phyloP scores from a whole-genome alignment of 2,797 vertebrate species.

The Melanotaenia nigrans region DNA sequence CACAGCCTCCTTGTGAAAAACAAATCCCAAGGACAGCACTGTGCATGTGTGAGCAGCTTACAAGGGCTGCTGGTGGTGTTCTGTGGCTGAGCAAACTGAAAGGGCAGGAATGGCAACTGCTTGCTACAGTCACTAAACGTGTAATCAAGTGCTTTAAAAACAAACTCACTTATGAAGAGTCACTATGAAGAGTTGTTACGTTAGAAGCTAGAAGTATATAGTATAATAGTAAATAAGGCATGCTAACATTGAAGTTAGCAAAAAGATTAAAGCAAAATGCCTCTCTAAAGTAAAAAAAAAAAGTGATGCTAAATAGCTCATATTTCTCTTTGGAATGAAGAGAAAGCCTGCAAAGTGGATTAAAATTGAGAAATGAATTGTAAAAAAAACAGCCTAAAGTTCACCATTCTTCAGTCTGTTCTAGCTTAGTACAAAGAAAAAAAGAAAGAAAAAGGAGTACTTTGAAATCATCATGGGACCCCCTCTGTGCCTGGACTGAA shows the following conservation, averaged over 20 bases:
- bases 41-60: neutral
- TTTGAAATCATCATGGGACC: neutral
- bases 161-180: neutral
- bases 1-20: neutral
- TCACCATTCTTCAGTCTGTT: neutral
- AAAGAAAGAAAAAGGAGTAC: neutral
- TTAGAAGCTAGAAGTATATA: too few relatives aligned
- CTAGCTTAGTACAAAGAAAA: neutral
- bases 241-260: neutral
- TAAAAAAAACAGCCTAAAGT: neutral
- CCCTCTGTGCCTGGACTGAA: neutral
- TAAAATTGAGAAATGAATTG: too few relatives aligned
- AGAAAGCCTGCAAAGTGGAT: too few relatives aligned
- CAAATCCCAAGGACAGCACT: neutral
- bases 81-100: neutral
- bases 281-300: neutral
- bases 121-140: neutral
- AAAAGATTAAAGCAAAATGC: too few relatives aligned
- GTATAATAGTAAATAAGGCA: too few relatives aligned
- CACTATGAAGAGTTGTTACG: neutral
- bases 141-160: neutral
- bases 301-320: neutral
- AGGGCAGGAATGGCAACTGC: neutral
- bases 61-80: neutral
- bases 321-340: too few relatives aligned